Evolutionary conservation across 1,140 invertebrate genomes (phyloP).

Genomic region (Melipona quadrifasciata): DNA sequence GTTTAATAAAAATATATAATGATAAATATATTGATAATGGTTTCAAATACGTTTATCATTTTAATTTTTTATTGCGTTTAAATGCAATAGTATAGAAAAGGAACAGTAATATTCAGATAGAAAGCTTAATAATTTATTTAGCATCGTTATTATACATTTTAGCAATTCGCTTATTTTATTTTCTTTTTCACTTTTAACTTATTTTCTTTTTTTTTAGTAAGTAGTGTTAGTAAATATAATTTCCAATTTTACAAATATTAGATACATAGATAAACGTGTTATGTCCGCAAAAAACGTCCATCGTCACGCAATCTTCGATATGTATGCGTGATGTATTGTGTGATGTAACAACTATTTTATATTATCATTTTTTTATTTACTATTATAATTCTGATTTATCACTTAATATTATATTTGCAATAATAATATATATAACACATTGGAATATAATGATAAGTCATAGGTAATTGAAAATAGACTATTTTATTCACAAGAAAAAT

Average conservation of each 20-base stretch:
- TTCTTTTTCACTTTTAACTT: not conserved
- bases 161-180: not conserved
- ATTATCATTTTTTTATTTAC: no score
- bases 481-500: not conserved
- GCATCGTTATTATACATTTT: not conserved
- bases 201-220: no score
- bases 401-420: not conserved
- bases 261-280: not conserved
- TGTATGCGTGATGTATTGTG: no score
- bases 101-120: not conserved
- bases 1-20: not conserved
- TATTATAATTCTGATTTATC: not conserved
- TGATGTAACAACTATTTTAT: not conserved
- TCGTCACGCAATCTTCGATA: not conserved
- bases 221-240: not conserved
- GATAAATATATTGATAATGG: no score
- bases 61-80: not conserved
- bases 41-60: not conserved
- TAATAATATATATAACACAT: not conserved
- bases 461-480: not conserved
- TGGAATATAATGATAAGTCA: not conserved
- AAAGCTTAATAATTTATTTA: not conserved
- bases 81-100: not conserved
- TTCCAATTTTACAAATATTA: not conserved
- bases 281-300: not conserved